These are phyloP conservation scores for Gerris buenoi DNA, from an alignment of 1,140 invertebrate genomes.

Conservation along the genomic window DNA sequence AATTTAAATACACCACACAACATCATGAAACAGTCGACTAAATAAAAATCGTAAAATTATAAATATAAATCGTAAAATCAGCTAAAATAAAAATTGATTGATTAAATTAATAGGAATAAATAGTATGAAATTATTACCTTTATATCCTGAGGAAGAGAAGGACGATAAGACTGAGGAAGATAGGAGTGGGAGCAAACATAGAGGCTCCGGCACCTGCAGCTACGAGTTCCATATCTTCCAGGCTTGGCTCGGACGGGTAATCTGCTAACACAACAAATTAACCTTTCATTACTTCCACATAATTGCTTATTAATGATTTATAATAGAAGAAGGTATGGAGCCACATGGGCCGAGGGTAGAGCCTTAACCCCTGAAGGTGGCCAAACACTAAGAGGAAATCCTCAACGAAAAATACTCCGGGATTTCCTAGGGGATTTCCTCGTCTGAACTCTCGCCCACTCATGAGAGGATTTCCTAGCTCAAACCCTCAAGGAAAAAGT, in stretches of 20 bases:
- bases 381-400: neutral
- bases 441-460: neutral
- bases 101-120: no score
- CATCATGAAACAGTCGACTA: no score
- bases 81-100: no score
- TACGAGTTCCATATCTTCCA: slow-evolving; percentile 21
- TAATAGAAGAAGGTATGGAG: neutral
- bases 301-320: no score
- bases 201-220: neutral
- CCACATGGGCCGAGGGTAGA: neutral
- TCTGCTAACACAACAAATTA: slow-evolving; percentile 11
- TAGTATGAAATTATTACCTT: no score
- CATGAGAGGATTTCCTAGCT: no score
- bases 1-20: no score
- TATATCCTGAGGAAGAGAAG: neutral
- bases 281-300: neutral
- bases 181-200: neutral
- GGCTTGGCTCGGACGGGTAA: slow-evolving; percentile 20
- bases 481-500: no score
- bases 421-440: neutral
- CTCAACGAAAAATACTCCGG: neutral
- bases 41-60: no score
- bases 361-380: neutral
- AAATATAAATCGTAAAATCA: no score
- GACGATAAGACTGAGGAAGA: neutral